Percentiles rank a stretch among this genome's conserved stretches.
phyloP scores from a whole-genome alignment of 2,888 invertebrate species.

The Dorcus hopei region DNA sequence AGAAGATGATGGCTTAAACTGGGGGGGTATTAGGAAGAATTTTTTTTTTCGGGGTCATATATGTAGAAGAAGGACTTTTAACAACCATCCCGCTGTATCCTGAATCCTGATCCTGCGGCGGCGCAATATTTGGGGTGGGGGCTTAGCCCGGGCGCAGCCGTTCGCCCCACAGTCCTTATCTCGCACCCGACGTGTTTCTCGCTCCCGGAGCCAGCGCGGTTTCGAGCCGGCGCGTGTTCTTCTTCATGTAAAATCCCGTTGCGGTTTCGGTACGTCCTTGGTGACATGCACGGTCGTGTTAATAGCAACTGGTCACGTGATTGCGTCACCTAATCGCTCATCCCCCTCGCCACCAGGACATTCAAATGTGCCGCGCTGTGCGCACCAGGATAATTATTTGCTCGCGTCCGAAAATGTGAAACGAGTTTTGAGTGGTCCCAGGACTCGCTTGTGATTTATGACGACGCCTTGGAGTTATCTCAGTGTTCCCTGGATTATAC shows the following conservation, averaged over 20 bases:
- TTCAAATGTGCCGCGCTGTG: too few relatives aligned
- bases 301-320: neutral
- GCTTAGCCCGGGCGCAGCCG: constrained; percentile 49
- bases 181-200: constrained; percentile 35
- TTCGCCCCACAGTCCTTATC: constrained; percentile 43
- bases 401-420: too few relatives aligned
- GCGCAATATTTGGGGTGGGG: constrained; percentile 44
- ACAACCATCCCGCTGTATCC: constrained; percentile 9
- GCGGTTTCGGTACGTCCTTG: too few relatives aligned
- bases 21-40: neutral
- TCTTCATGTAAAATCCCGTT: constrained; percentile 5
- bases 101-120: constrained; percentile 30
- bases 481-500: too few relatives aligned
- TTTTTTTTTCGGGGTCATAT: neutral
- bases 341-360: too few relatives aligned
- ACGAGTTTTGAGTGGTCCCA: too few relatives aligned
- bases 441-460: too few relatives aligned
- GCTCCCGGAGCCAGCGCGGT: constrained; percentile 16
- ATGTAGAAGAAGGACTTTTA: constrained; percentile 2
- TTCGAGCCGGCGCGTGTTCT: constrained; percentile 23
- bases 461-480: too few relatives aligned
- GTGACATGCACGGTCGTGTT: neutral
- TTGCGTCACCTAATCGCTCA: too few relatives aligned
- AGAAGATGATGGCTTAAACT: too few relatives aligned
- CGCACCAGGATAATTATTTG: too few relatives aligned